Base-by-base conservation (phyloP, 2,797 vertebrate genomes). In the Orientallactaga sibirica region DNA sequence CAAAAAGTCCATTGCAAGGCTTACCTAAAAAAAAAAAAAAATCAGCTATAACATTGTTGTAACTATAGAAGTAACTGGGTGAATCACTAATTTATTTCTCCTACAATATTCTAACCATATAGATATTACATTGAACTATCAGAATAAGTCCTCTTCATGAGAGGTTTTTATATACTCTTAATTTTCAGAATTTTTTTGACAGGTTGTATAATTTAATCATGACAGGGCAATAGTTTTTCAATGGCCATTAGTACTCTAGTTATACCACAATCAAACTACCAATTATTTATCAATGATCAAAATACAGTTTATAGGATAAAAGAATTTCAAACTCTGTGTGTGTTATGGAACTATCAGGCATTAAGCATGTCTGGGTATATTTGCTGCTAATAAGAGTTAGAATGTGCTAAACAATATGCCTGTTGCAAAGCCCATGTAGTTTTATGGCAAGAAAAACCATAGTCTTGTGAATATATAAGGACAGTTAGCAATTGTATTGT, bases 81-180 rank as follows among this genome's bases (percentile, higher is more conserved):
- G 73, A 86, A 93, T 61, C 68, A 88, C 14, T 88, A 70, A 52
- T 67, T 91, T 94, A 4, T 84, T 90, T 76, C 10, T 82, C 43
- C 14, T 14, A 55, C 25, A 73, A 75, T 48, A 64, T 1, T 64
- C 7, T 84, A 74, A 80, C 8, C 22, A 0, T 41, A 20, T 58
- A 82, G 7, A 27, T 67, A 85, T 67, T 3, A 66, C 20, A 76
- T 86, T 75, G 79, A 92, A 73, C 12, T 43, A 9, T 22, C 48
- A 92, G 15, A 79, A 86, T 90, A 66, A 80, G 48, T 67, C 70
- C 6, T 29, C 33, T 75, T 88, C 55, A 75, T 43, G 29, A 67
- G 19, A 70, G 19, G 78, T 24, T 83, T 83, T 82, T 7, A 87
- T 25, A 24, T 11, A 66, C 5, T 3, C 33, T 94, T 92, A 68